Evolutionary conservation across 2,113 vertebrate genomes (phyloP).

Genomic region (Sinosuthora webbiana): DNA sequence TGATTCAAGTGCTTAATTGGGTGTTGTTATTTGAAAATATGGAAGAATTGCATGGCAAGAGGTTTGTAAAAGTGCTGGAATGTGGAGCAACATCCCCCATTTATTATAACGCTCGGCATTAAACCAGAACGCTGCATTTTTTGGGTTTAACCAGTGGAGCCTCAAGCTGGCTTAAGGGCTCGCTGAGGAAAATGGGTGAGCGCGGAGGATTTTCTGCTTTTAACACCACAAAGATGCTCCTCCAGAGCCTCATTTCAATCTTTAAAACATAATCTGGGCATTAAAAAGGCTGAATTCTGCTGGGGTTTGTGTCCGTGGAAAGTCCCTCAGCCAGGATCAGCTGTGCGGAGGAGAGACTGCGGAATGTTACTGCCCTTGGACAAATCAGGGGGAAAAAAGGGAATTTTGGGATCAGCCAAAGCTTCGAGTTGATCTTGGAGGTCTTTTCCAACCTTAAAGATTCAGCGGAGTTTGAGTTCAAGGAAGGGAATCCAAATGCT

Average conservation of each 20-base stretch:
- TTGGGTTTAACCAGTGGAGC: neutral
- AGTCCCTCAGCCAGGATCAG: neutral
- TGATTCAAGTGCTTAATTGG: slow-evolving; percentile 53
- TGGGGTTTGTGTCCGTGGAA: neutral
- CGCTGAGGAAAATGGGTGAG: neutral
- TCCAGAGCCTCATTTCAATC: neutral
- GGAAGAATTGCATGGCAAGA: neutral
- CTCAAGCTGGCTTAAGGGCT: neutral
- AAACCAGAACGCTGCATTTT: neutral
- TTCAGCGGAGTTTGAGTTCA: neutral
- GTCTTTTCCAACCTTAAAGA: neutral
- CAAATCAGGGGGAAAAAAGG: fast-evolving
- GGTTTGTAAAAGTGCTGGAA: neutral
- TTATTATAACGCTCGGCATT: neutral
- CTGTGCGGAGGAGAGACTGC: neutral
- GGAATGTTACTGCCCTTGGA: fast-evolving
- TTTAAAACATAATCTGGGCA: neutral
- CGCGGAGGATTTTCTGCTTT: neutral
- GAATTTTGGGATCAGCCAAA: neutral
- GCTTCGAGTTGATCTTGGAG: no score
- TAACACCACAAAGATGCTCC: fast-evolving
- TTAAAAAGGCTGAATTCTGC: neutral
- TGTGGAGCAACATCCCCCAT: neutral
- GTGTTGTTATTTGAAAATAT: slow-evolving; percentile 31
- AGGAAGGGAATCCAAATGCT: neutral